Conservation (phyloP, 2,797 vertebrate genomes). For the Microcaecilia unicolor region DNA sequence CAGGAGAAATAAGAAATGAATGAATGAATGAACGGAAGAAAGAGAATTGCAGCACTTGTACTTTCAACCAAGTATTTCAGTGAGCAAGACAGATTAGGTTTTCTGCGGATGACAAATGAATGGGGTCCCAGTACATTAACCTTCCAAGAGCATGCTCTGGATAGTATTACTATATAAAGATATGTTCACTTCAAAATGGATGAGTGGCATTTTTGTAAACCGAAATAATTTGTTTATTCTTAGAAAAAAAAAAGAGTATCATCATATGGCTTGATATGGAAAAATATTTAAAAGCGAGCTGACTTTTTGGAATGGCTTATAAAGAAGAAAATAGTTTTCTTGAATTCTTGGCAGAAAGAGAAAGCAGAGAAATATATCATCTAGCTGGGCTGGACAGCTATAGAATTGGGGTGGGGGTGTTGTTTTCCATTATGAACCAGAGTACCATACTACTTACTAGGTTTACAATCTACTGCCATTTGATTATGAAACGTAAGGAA, state of each 20-base stretch:
- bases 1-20: neutral
- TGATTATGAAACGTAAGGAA: too few species aligned
- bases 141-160: constrained; percentile 12
- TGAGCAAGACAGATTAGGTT: constrained; percentile 19
- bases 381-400: constrained; percentile 21
- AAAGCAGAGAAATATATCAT: constrained; percentile 30
- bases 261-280: constrained; percentile 44
- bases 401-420: constrained; percentile 13
- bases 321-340: constrained; percentile 26
- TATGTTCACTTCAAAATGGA: constrained; percentile 26
- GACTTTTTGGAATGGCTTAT: constrained; percentile 38
- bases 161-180: constrained; percentile 57
- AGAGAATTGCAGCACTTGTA: too few species aligned
- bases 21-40: too few species aligned
- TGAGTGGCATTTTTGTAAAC: constrained; percentile 42
- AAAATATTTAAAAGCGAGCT: constrained; percentile 34
- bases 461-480: too few species aligned
- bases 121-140: constrained; percentile 5
- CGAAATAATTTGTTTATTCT: constrained; percentile 42
- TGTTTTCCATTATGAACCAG: constrained; percentile 11
- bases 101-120: constrained; percentile 13
- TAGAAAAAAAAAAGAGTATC: constrained; percentile 37
- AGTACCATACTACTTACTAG: too few species aligned
- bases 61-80: constrained; percentile 1
- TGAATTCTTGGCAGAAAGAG: constrained; percentile 33